These are phyloP conservation scores for Bugula neritina DNA, from an alignment of 2,888 invertebrate genomes.

Conservation along the genomic window DNA sequence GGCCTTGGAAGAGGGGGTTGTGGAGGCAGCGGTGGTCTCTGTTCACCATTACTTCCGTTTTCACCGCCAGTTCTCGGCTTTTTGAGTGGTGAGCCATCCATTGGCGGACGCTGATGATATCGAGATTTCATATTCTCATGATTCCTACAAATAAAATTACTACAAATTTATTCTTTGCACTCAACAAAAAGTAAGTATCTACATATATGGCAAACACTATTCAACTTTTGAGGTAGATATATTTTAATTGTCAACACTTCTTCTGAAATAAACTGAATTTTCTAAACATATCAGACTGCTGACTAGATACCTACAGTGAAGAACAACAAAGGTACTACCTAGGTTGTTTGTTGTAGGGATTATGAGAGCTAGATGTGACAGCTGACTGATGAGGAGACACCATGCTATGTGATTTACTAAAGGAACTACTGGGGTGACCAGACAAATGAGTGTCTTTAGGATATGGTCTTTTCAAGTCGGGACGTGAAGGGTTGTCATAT, in stretches of 20 bases:
- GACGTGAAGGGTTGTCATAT: not conserved
- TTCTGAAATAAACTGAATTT: too few relatives aligned
- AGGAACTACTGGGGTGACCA: not conserved
- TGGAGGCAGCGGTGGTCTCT: slow-evolving; percentile 16
- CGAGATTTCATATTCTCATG: slow-evolving; percentile 16
- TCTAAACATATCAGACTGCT: too few relatives aligned
- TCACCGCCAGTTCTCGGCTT: slow-evolving; percentile 3
- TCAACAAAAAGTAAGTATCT: too few relatives aligned
- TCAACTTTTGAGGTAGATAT: not conserved
- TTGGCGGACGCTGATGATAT: not conserved
- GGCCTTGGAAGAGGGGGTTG: slow-evolving; percentile 17
- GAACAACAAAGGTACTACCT: too few relatives aligned
- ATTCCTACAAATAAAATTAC: not conserved
- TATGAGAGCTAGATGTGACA: not conserved
- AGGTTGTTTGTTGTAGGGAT: slow-evolving; percentile 1
- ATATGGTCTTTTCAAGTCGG: slow-evolving; percentile 9
- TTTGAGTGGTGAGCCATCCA: not conserved
- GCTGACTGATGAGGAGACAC: not conserved
- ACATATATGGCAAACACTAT: not conserved
- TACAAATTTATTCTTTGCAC: too few relatives aligned
- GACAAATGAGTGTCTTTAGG: slow-evolving; percentile 10
- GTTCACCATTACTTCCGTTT: slow-evolving; percentile 17
- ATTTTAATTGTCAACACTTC: not conserved
- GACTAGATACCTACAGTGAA: too few relatives aligned
- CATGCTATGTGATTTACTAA: slow-evolving; percentile 1